Conservation (phyloP, 2,888 invertebrate species). For the Lamproptera curius region DNA sequence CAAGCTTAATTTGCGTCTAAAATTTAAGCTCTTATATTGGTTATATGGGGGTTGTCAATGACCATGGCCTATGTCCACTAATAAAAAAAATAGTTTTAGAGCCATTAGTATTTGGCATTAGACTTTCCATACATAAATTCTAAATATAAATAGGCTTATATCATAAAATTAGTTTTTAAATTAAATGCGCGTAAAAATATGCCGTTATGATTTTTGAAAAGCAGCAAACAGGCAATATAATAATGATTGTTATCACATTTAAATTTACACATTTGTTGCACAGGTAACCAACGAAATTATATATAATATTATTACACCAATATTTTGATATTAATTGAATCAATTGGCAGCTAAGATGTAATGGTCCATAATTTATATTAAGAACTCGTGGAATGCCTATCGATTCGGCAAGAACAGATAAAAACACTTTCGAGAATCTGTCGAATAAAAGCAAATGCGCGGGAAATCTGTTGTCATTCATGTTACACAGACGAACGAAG, state of each 20-base stretch:
- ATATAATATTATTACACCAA: neutral
- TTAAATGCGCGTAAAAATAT: neutral
- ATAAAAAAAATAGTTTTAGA: no score
- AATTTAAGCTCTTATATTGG: no score
- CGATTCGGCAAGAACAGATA: constrained; percentile 13
- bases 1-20: no score
- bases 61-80: no score
- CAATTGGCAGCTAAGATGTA: no score
- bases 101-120: no score
- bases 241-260: neutral
- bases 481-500: constrained; percentile 27
- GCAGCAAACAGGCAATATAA: neutral
- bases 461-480: constrained; percentile 39
- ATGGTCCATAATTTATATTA: constrained; percentile 1
- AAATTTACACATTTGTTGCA: neutral
- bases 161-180: no score
- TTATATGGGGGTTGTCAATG: no score
- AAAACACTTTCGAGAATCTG: constrained; percentile 29
- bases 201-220: neutral
- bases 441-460: constrained; percentile 41
- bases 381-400: constrained; percentile 12
- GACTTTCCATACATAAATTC: no score
- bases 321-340: neutral
- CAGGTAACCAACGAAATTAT: neutral
- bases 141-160: no score